Evolutionary conservation across 2,113 vertebrate genomes (phyloP).

Genomic region (Dunckerocampus dactyliophorus): DNA sequence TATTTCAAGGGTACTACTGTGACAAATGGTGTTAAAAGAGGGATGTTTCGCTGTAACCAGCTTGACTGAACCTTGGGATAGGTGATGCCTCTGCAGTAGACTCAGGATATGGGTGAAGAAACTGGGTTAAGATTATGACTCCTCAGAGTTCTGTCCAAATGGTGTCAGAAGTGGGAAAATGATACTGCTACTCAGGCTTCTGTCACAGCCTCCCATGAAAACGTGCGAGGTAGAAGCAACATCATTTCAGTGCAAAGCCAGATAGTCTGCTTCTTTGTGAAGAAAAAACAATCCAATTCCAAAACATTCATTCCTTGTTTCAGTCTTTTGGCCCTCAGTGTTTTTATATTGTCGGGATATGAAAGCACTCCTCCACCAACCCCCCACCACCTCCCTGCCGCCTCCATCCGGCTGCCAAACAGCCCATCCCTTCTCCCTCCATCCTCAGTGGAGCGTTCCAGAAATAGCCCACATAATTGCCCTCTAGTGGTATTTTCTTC

Average conservation of each 20-base stretch:
- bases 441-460: slow-evolving; percentile 56
- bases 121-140: background rate
- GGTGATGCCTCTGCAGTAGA: too few species aligned
- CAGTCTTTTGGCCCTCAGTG: slow-evolving; percentile 21
- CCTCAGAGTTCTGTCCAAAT: background rate
- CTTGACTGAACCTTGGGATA: too few species aligned
- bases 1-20: too few species aligned
- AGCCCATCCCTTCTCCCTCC: slow-evolving; percentile 59
- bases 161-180: background rate
- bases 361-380: slow-evolving; percentile 1
- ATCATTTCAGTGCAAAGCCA: too few species aligned
- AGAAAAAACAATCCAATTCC: background rate
- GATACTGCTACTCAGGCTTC: too few species aligned
- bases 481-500: slow-evolving; percentile 54
- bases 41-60: too few species aligned
- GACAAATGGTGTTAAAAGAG: too few species aligned
- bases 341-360: background rate
- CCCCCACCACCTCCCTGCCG: slow-evolving; percentile 4
- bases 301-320: background rate
- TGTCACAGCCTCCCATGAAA: too few species aligned
- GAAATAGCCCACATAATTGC: slow-evolving; percentile 70
- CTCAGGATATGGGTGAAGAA: background rate
- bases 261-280: too few species aligned
- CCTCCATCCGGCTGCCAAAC: slow-evolving; percentile 52
- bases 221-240: too few species aligned